phyloP scores from a whole-genome alignment of 1,140 invertebrate species.

The Ceratina calcarata region DNA sequence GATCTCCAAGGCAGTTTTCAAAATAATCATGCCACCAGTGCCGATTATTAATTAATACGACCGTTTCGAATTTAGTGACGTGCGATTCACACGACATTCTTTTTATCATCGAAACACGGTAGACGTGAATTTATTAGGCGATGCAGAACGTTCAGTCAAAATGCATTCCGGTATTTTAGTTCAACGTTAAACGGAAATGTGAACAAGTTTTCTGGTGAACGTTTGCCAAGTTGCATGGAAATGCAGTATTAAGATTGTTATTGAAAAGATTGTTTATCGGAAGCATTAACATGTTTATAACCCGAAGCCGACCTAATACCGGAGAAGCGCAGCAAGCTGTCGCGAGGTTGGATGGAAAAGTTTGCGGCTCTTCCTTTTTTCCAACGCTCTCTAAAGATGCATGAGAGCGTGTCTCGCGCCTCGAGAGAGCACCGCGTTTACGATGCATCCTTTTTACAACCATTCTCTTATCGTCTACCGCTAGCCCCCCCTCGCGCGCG shows the following conservation, averaged over 20 bases:
- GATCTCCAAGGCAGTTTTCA: no score
- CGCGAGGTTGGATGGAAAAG: slow-evolving; percentile 27
- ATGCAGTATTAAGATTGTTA: slow-evolving; percentile 39
- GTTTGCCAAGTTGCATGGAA: slow-evolving; percentile 34
- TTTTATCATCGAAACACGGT: no score
- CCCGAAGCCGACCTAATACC: not conserved
- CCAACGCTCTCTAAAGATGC: slow-evolving; percentile 21
- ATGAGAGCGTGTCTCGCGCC: slow-evolving; percentile 6
- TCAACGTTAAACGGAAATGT: no score
- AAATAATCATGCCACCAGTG: slow-evolving; percentile 29
- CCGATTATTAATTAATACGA: no score
- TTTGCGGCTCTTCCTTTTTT: not conserved
- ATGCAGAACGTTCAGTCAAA: no score
- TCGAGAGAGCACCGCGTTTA: not conserved
- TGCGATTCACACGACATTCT: no score
- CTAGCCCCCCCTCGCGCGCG: no score
- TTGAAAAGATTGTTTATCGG: not conserved
- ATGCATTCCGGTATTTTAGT: no score
- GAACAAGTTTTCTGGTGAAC: no score
- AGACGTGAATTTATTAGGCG: no score
- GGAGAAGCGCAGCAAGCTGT: not conserved
- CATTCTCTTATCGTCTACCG: slow-evolving; percentile 29
- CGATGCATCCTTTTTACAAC: slow-evolving; percentile 24
- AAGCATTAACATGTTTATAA: not conserved
- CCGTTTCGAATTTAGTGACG: no score